These are phyloP conservation scores for Nematolebias whitei DNA, from an alignment of 2,113 vertebrate genomes.

Conservation along the genomic window DNA sequence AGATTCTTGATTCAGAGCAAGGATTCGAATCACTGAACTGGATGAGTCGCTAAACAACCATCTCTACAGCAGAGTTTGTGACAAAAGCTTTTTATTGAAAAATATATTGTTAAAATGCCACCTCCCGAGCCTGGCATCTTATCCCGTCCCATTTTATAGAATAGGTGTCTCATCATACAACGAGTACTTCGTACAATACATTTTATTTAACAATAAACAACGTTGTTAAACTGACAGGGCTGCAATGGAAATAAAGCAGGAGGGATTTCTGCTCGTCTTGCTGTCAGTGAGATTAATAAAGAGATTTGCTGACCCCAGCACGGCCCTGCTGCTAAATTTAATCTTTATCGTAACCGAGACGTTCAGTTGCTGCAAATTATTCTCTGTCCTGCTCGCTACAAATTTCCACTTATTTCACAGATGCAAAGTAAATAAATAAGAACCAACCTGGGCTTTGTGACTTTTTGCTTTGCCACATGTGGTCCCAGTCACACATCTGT, in stretches of 20 bases:
- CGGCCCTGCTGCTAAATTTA: conserved; percentile 17
- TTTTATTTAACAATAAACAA: not conserved
- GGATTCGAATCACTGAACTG: no score
- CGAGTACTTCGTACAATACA: not conserved
- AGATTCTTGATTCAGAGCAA: no score
- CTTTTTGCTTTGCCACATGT: no score
- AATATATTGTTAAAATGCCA: no score
- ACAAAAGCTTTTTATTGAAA: no score
- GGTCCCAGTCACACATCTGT: no score
- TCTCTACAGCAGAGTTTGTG: no score
- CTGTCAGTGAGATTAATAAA: conserved; percentile 2
- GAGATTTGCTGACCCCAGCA: not conserved
- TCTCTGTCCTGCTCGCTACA: not conserved
- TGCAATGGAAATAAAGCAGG: not conserved
- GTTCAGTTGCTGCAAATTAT: not conserved
- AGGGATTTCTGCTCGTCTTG: not conserved
- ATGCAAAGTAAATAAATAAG: conserved; percentile 23
- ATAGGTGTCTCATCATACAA: no score
- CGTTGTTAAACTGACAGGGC: not conserved
- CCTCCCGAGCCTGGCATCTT: no score
- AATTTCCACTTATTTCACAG: conserved; percentile 8
- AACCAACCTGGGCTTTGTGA: not conserved
- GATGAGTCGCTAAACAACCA: no score
- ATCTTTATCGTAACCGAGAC: conserved; percentile 18
- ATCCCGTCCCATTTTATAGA: no score